Evolutionary conservation across 2,888 invertebrate species (phyloP).

Genomic region (Tricholauxania praeusta): DNA sequence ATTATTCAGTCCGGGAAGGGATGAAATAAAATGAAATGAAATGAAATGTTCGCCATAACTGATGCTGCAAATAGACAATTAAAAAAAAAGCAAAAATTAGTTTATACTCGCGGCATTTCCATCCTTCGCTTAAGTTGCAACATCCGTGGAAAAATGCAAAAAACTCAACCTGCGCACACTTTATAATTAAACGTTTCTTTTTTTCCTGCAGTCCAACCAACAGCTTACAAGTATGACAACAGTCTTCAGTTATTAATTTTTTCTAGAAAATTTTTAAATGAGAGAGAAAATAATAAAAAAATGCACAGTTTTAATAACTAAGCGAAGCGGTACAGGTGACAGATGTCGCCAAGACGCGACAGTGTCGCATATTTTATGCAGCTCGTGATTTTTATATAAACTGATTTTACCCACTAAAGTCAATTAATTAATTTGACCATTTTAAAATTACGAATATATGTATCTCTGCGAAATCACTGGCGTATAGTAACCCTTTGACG

Average conservation of each 20-base stretch:
- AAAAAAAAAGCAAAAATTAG: constrained; percentile 30
- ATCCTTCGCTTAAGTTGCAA: background rate
- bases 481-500: no score
- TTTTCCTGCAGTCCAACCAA: constrained; percentile 3
- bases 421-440: no score
- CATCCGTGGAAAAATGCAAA: constrained; percentile 9
- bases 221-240: constrained; percentile 29
- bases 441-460: no score
- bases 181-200: constrained; percentile 25
- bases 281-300: constrained; percentile 23
- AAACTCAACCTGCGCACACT: constrained; percentile 33
- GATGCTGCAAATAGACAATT: constrained; percentile 25
- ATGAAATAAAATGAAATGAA: constrained; percentile 20
- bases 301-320: constrained; percentile 19
- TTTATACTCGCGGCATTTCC: constrained; percentile 17
- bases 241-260: constrained; percentile 35
- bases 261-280: constrained; percentile 26
- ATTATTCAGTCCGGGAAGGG: constrained; percentile 22
- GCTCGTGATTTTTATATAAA: no score
- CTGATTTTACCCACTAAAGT: no score
- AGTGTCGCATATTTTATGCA: background rate
- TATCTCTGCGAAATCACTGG: no score
- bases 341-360: constrained; percentile 16
- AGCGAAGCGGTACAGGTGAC: constrained; percentile 22
- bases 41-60: constrained; percentile 22